phyloP scores from a whole-genome alignment of 1,140 invertebrate genomes.

The Drosophila dunni region DNA sequence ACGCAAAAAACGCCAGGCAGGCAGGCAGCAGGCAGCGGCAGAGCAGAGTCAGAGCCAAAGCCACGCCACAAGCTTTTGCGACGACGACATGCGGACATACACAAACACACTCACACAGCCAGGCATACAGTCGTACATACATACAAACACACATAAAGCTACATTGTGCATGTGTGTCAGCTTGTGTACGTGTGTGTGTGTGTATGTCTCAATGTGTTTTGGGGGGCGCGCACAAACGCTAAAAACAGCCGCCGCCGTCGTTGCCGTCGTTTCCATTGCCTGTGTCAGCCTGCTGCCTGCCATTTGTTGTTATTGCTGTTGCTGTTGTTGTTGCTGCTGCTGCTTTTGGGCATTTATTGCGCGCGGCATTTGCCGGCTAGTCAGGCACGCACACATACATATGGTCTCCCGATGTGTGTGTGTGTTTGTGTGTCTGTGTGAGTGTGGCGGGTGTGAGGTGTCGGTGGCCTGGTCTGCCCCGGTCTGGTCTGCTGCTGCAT shows the following conservation, averaged over 20 bases:
- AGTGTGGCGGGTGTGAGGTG: constrained; percentile 64
- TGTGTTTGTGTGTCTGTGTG: constrained; percentile 46
- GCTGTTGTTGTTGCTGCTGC: constrained; percentile 64
- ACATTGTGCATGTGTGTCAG: constrained; percentile 26
- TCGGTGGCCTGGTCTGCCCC: constrained; percentile 58
- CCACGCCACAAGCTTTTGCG: constrained; percentile 81
- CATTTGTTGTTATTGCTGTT: constrained; percentile 36
- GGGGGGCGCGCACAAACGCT: constrained; percentile 74
- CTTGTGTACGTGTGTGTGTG: constrained; percentile 14
- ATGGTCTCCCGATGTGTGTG: constrained; percentile 24
- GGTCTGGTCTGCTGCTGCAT: constrained; percentile 31
- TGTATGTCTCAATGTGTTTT: constrained; percentile 44
- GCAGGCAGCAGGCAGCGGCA: constrained; percentile 57
- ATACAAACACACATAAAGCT: constrained; percentile 1
- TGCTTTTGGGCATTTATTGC: constrained; percentile 83
- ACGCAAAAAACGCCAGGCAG: constrained; percentile 81
- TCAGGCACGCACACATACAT: constrained; percentile 59
- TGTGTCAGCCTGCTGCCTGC: constrained; percentile 38
- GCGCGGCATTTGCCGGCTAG: constrained; percentile 74
- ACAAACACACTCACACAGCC: constrained; percentile 19
- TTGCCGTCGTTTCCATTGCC: constrained; percentile 36
- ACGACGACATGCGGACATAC: constrained; percentile 62
- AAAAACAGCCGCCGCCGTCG: constrained; percentile 74
- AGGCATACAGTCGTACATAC: background rate
- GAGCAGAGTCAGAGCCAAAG: constrained; percentile 61